Base-by-base conservation (phyloP, 2,888 invertebrate species). In the Proisotoma minuta region DNA sequence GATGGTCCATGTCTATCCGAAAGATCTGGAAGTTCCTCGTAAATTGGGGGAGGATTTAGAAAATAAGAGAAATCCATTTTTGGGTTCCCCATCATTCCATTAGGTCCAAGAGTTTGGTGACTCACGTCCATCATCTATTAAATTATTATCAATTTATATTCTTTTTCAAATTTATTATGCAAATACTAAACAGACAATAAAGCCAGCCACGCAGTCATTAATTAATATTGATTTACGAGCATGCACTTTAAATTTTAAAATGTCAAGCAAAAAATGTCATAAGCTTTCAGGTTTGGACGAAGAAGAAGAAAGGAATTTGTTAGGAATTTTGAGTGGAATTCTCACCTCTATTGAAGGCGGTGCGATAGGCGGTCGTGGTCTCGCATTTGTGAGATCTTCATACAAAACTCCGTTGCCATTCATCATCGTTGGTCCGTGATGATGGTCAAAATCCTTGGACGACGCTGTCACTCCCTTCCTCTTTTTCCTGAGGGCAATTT, bases 1-100 rank as follows among this genome's bases (percentile, higher is more conserved):
- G 73, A 74, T 2, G 71, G 73, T 2, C 71, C 73, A 65, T 69
- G 66, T 23, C 70, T 49, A 53, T 72, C 72, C 22, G 72, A 72
- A 52, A 66, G 70, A 39, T 71, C 71, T 3, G 73, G 73, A 22
- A 73, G 63, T 49, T 74, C 73, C 52, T 74, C 73, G 49, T 74
- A 74, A 58, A 74, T 74, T 43, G 73, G 73, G 26, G 73, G 73
- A 47, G 73, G 72, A 53, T 74, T 74, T 23, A 74, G 64, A 54
- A 74, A 72, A 53, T 74, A 74, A 0, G 71, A 66, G 59, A 74
- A 74, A 63, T 74, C 73, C 63, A 74, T 40, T 60, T 74, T 74
- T 29, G 73, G 68, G 63, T 72, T 74, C 15, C 69, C 70, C 39
- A 71, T 69, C 60, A 66, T 62, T 26, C 69, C 71, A 43, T 66